phyloP scores from a whole-genome alignment of 2,797 vertebrate genomes.

The Cyprinodon diabolis region DNA sequence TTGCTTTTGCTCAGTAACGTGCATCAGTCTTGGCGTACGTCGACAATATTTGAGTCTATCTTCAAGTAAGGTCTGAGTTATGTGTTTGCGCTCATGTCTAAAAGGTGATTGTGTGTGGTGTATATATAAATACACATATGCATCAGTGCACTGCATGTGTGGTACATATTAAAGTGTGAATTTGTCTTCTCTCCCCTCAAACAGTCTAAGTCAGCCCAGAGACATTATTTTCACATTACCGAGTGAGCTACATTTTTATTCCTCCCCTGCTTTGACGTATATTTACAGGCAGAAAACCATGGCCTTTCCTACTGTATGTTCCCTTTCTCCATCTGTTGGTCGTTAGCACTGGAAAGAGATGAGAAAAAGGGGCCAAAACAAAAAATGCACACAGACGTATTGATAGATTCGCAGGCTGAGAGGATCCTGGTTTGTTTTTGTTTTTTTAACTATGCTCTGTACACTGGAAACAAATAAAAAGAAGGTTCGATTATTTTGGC shows the following conservation, averaged over 20 bases:
- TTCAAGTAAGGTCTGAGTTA: conserved; percentile 57
- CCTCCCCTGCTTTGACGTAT: conserved; percentile 58
- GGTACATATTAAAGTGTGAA: conserved; percentile 36
- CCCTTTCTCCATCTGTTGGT: conserved; percentile 67
- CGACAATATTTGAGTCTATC: conserved; percentile 31
- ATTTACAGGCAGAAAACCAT: conserved; percentile 73
- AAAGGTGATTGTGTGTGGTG: conserved; percentile 26
- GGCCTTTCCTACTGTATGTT: conserved; percentile 66
- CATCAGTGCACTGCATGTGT: conserved; percentile 21
- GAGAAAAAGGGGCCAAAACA: conserved; percentile 69
- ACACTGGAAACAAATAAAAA: conserved; percentile 78
- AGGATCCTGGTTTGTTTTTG: conserved; percentile 39
- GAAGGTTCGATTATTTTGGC: conserved; percentile 96
- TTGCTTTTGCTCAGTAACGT: conserved; percentile 58
- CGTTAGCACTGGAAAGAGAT: conserved; percentile 61
- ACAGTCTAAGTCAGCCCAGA: conserved; percentile 68
- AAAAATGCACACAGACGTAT: conserved; percentile 61
- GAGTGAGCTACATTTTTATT: conserved; percentile 61
- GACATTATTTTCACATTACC: conserved; percentile 78
- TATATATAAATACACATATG: conserved; percentile 15
- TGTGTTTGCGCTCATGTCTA: conserved; percentile 35
- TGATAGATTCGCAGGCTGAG: conserved; percentile 68
- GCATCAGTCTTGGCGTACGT: conserved; percentile 38
- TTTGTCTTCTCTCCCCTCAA: conserved; percentile 48
- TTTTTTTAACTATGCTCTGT: conserved; percentile 66